Evolutionary conservation across 2,797 vertebrate species (phyloP), one percentile per base, ranked within the genome.

Genomic region (Eurystomus glaucurus): DNA sequence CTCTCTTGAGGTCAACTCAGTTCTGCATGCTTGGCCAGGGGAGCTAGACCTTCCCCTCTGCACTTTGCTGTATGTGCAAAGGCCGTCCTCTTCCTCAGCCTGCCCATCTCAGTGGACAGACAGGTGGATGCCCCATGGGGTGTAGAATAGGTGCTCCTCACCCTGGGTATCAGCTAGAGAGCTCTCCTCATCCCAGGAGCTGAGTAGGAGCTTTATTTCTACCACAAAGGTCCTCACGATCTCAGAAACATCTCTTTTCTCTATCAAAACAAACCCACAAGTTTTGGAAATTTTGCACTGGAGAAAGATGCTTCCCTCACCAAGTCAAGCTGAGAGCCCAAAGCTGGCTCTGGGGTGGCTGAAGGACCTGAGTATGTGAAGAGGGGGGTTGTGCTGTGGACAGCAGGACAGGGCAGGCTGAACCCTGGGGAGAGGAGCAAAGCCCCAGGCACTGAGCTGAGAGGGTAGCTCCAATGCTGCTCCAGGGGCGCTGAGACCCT

Each of bases 11-110:
- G 17, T 26, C 43, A 62, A 52, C 41, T 55, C 48, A 55, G 43
- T 17, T 45, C 55, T 31, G 23, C 21, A 18, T 23, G 17, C 17
- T 55, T 74, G 66, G 23, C 41, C 50, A 48, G 33, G 9, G 15
- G 12, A 64, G 25, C 29, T 11, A 13, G 7, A 46, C 13, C 26
- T 75, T 79, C 28, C 10, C 3, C 17, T 78, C 26, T 50, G 10
- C 31, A 26, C 52, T 43, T 55, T 0, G 1, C 18, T 65, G 37
- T 2, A 1, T 52, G 15, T 35, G 9, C 60, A 29, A 39, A 14
- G 19, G 8, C 31, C 21, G 26, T 70, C 29, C 33, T 58, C 57
- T 70, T 76, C 57, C 37, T 85, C 69, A 81, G 69, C 26, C 51
- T 52, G 21, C 9, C 16, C 15, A n/a, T 46, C 50, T 69, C 45